Evolutionary conservation across 2,113 vertebrate species (phyloP), one percentile per base, ranked within the genome.

Genomic region (Saccopteryx leptura): DNA sequence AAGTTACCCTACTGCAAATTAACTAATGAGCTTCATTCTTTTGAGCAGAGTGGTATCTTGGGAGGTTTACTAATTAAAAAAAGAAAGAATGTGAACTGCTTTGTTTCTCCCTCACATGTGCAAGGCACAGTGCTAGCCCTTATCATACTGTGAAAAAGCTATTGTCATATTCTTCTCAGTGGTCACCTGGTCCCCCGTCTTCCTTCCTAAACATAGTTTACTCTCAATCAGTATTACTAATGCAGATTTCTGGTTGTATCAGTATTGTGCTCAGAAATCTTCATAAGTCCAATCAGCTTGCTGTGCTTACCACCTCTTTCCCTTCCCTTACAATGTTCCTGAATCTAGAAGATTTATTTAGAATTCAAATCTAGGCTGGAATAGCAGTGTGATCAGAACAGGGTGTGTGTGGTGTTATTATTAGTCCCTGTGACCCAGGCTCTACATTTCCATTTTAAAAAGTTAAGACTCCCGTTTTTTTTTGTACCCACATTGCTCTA

Each of bases 11-110:
- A 61, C 50, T 83, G 61, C 88, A 91, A 21, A 81, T 90, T 76
- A 86, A 91, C 72, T 85, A 95, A 61, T 48, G 48, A 84, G 54
- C 10, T 56, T 94, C 39, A 74, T 91, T 88, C 31, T 87, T 96
- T 96, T 68, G 46, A 87, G 39, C 26, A 82, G 33, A 93, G 18
- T 66, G 12, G 24, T 93, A 26, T 63, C 88, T 92, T 78, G 88
- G 78, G 78, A 92, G 28, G 5, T 90, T 23, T 86, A 46, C 17
- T 91, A 52, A 72, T 92, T 63, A 24, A 33, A 72, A 33, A 90
- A 80, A 78, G 10, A 9, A 18, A 61, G 28, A 9, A 50, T n/a
- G 23, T 75, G n/a, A 92, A 88, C 74, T 39, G 50, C 31, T 89
- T 68, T 75, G 60, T 88, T 83, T 78, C 91, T 79, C 4, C 65